Evolutionary conservation across 30 jellyfish, hydroid and myxozoan species (phyloP).

Genomic region (Aurelia sp.): DNA sequence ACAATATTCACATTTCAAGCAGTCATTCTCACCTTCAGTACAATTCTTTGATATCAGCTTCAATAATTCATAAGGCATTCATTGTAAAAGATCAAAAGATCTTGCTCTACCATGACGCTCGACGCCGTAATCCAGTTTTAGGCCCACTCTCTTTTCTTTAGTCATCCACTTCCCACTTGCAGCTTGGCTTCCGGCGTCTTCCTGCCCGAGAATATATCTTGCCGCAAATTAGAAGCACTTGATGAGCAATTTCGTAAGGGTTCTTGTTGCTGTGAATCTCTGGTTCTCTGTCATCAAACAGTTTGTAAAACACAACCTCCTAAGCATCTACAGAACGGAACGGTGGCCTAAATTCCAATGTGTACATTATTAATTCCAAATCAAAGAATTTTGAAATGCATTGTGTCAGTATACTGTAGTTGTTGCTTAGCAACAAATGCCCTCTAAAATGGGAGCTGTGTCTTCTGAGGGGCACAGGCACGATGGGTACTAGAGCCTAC

Average conservation of each 20-base stretch:
- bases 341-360: neutral
- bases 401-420: neutral
- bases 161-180: neutral
- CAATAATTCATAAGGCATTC: slow-evolving; percentile 16
- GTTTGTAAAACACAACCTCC: neutral
- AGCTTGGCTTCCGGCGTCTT: too few relatives aligned
- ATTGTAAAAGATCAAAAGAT: slow-evolving; percentile 42
- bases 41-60: neutral
- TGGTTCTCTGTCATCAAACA: too few relatives aligned
- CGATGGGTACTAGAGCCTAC: too few relatives aligned
- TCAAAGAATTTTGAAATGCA: slow-evolving; percentile 4
- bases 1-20: neutral
- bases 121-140: neutral
- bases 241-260: too few relatives aligned
- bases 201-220: too few relatives aligned
- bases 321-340: neutral
- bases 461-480: too few relatives aligned
- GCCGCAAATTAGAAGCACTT: too few relatives aligned
- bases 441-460: neutral
- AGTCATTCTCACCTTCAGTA: slow-evolving; percentile 27
- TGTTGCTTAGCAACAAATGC: slow-evolving; percentile 10
- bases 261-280: too few relatives aligned
- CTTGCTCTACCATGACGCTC: slow-evolving; percentile 17
- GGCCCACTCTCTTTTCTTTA: neutral
- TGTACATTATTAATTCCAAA: slow-evolving; percentile 1